phyloP scores from a whole-genome alignment of 2,113 vertebrate species.

The Nanger granti region DNA sequence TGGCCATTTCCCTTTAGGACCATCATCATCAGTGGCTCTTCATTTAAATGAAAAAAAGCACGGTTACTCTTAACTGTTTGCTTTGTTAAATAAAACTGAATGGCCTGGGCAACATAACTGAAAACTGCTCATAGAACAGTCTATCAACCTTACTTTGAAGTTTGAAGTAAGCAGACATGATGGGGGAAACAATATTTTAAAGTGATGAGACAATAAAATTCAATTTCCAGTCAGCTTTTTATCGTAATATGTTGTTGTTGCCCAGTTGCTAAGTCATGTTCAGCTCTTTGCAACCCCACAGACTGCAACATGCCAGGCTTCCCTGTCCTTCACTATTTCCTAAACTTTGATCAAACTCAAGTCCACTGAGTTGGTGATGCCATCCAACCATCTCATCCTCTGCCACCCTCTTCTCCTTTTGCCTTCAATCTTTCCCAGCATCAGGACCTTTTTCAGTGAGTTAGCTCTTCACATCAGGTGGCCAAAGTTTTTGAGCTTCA shows the following conservation, averaged over 20 bases:
- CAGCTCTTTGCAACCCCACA: background rate
- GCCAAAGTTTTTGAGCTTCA: background rate
- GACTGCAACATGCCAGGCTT: background rate
- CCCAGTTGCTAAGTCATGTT: background rate
- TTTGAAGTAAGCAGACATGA: background rate
- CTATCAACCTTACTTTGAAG: background rate
- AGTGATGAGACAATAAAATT: background rate
- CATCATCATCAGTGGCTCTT: background rate
- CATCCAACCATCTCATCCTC: background rate
- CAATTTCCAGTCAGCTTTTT: background rate
- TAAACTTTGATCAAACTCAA: background rate
- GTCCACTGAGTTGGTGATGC: background rate
- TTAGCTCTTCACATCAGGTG: background rate
- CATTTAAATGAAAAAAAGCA: background rate
- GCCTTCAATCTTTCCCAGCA: background rate
- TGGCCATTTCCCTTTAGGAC: background rate
- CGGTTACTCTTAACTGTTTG: background rate
- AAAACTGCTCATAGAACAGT: background rate
- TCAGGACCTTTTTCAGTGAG: background rate
- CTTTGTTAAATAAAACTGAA: background rate
- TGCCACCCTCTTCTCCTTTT: background rate
- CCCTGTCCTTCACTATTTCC: background rate
- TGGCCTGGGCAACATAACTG: background rate
- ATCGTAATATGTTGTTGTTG: background rate
- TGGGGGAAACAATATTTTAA: background rate